Percentiles rank a stretch among this genome's conserved stretches.
phyloP scores from a whole-genome alignment of 2,113 vertebrate genomes.

The Octodon degus region DNA sequence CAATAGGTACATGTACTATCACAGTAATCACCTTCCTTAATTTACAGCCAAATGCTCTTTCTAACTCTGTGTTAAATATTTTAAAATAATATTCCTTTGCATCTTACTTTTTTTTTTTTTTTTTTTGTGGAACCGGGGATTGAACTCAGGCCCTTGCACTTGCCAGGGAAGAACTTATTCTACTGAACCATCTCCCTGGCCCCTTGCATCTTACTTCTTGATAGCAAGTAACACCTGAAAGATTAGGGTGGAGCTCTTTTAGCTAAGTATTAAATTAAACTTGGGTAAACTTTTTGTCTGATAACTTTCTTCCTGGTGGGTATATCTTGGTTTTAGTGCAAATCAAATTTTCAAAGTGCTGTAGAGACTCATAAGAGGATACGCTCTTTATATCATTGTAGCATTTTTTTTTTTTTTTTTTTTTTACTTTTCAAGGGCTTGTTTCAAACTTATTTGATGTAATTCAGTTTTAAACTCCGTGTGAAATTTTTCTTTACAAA shows the following conservation, averaged over 20 bases:
- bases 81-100: slow-evolving; percentile 45
- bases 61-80: background rate
- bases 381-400: background rate
- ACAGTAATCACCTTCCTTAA: background rate
- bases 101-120: background rate
- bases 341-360: slow-evolving; percentile 52
- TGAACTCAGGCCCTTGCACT: too few species aligned
- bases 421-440: slow-evolving; percentile 42
- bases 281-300: background rate
- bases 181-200: too few species aligned
- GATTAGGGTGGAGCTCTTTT: slow-evolving; percentile 7
- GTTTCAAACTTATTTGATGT: slow-evolving; percentile 25
- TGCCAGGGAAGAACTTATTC: too few species aligned
- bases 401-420: slow-evolving; percentile 32
- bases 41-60: background rate
- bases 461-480: slow-evolving; percentile 47
- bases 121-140: too few species aligned
- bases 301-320: slow-evolving; percentile 16
- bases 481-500: slow-evolving; percentile 41
- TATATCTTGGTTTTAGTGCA: slow-evolving; percentile 15
- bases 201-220: slow-evolving; percentile 32
- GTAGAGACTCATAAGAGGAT: background rate
- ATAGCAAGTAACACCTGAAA: slow-evolving; percentile 20
- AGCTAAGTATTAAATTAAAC: slow-evolving; percentile 51
- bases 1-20: background rate